phyloP scores from a whole-genome alignment of 2,797 vertebrate genomes.

The Lepilemur septentrionalis region DNA sequence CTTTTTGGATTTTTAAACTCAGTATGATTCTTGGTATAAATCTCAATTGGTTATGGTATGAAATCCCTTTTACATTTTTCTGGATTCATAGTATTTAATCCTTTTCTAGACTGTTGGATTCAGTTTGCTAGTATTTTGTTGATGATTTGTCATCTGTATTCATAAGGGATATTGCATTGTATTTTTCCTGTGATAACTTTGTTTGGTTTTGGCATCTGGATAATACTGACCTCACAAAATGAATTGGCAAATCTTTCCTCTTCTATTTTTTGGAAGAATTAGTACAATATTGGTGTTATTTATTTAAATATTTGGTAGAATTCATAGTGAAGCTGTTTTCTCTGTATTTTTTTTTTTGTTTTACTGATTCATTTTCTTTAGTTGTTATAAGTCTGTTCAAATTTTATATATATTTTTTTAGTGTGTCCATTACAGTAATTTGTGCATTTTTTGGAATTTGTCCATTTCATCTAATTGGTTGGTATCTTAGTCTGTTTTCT shows the following conservation, averaged over 20 bases:
- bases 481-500: not conserved
- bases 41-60: not conserved
- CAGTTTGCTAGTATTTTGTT: too few relatives aligned
- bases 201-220: not conserved
- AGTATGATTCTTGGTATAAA: not conserved
- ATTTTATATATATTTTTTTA: not conserved
- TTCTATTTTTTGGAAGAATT: not conserved
- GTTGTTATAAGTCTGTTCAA: not conserved
- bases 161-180: too few relatives aligned
- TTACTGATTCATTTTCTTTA: not conserved
- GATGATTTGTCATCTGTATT: too few relatives aligned
- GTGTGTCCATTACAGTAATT: not conserved
- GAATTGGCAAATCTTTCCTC: not conserved
- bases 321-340: not conserved
- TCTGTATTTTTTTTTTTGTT: not conserved
- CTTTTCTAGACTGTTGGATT: too few relatives aligned
- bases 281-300: not conserved
- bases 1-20: not conserved
- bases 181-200: too few relatives aligned
- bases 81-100: not conserved
- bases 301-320: not conserved
- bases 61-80: not conserved
- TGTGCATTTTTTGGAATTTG: not conserved
- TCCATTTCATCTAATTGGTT: not conserved
- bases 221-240: not conserved